Evolutionary conservation across 2,113 vertebrate species (phyloP), one percentile per base, ranked within the genome.

Genomic region (Tylochromis polylepis): DNA sequence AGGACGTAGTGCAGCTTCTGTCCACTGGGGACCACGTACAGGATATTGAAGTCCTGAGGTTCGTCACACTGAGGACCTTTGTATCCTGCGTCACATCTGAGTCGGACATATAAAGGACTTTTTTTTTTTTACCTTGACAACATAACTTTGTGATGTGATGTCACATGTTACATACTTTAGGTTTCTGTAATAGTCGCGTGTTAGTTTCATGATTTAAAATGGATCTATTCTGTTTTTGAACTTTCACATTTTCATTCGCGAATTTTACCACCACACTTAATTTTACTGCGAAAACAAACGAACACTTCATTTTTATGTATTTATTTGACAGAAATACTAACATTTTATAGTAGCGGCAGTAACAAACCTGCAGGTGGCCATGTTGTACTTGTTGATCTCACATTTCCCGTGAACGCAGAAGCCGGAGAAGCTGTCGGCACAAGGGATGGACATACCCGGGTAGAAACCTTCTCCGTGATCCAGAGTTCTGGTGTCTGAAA

Each of bases 1-100:
- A 99, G 97, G 91, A 99, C 97, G 72, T 99, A 98, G 8, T 98
- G 98, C 46, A 99, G 97, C 93, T 99, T 98, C 96, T 99, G 98
- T 89, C 98, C 97, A 41, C 98, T 99, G 67, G 98, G 98, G 79
- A 99, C 98, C 81, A 99, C 98, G 86, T 99, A 99, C 81, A 99
- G 97, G 95, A 99, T 97, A 95, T 98, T 99, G 94, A 98, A 98
- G 96, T 99, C 98, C 93, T 94, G 95, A n/a, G 97, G 97, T 95
- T 99, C 98, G 84, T 99, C 97, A 95, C 98, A 99, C 95, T 97
- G 97, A 79, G 95, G 91, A 22, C 98, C 98, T 94, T 97, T 98
- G 87, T 98, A 99, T 53, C 98, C 98, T 34, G 97, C 95, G 83
- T 99, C 98, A 93, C 98, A 99, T 80, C 98, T 99, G 96, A 1